These are phyloP conservation scores for Mareca strepera DNA, from an alignment of 2,797 vertebrate species.

Conservation along the genomic window DNA sequence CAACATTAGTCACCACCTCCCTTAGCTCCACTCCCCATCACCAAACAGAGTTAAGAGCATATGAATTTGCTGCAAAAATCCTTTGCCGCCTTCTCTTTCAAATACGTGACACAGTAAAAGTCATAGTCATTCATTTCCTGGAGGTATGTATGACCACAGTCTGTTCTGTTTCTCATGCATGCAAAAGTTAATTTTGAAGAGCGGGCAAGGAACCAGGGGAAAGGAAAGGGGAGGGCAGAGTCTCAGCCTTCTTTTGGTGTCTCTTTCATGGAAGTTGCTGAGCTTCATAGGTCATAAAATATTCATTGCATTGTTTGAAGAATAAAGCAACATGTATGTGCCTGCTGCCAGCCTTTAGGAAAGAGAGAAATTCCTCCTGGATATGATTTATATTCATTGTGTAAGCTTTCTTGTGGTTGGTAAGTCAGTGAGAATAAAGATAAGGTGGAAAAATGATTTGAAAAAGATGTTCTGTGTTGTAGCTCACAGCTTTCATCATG, in stretches of 20 bases:
- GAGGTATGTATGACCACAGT: not conserved
- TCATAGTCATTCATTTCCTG: not conserved
- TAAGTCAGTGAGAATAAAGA: slow-evolving; percentile 62
- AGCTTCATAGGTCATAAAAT: slow-evolving; percentile 67
- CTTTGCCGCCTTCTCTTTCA: not conserved
- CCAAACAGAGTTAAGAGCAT: not conserved
- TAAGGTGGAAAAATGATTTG: slow-evolving; percentile 5
- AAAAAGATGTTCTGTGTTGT: slow-evolving; percentile 51
- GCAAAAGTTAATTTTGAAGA: slow-evolving; percentile 29
- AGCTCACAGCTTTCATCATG: slow-evolving; percentile 23
- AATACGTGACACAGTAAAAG: not conserved
- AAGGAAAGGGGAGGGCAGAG: not conserved
- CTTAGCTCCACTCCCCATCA: not conserved
- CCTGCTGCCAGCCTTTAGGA: slow-evolving; percentile 29
- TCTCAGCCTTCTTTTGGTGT: slow-evolving; percentile 30
- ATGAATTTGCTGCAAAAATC: not conserved
- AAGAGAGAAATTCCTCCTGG: slow-evolving; percentile 53
- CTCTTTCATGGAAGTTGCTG: slow-evolving; percentile 33
- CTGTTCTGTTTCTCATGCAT: not conserved
- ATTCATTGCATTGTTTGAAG: slow-evolving; percentile 67
- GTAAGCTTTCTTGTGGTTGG: slow-evolving; percentile 50
- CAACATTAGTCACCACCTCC: not conserved
- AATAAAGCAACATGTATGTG: slow-evolving; percentile 50
- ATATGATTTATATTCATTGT: slow-evolving; percentile 53
- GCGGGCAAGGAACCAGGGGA: not conserved